Evolutionary conservation across 37 sponge, comb jelly and placozoan genomes (phyloP).

Genomic region (Geodia barretti): DNA sequence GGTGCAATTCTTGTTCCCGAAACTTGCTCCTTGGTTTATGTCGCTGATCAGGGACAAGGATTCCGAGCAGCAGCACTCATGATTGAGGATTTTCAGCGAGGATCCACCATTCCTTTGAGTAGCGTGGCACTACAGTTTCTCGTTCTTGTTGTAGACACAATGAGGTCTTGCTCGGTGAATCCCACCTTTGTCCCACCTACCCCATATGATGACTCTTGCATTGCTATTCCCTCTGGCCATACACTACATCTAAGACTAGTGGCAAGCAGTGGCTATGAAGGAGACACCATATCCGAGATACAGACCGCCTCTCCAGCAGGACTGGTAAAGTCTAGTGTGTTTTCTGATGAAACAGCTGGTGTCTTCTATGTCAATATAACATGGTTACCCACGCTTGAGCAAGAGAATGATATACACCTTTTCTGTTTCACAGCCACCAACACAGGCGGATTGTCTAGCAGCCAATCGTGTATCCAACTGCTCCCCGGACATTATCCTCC

Average conservation of each 20-base stretch:
- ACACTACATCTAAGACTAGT: constrained; percentile 22
- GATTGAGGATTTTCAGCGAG: constrained; percentile 39
- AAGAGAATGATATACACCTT: constrained; percentile 33
- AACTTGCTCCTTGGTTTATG: constrained; percentile 15
- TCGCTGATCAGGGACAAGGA: constrained; percentile 20
- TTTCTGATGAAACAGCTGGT: not conserved
- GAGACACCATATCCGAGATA: constrained; percentile 22
- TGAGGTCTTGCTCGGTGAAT: constrained; percentile 11
- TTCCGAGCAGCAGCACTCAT: constrained; percentile 35
- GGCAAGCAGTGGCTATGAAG: constrained; percentile 19
- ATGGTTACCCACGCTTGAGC: constrained; percentile 14
- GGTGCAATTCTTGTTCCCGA: constrained; percentile 35
- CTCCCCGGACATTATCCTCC: constrained; percentile 27
- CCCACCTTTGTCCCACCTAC: constrained; percentile 29
- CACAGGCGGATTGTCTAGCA: constrained; percentile 29
- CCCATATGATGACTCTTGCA: constrained; percentile 1
- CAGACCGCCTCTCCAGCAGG: constrained; percentile 26
- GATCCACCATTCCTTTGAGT: constrained; percentile 16
- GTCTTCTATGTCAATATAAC: constrained; percentile 32
- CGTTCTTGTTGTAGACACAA: constrained; percentile 19
- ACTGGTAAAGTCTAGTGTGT: too few species aligned
- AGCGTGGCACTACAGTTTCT: constrained; percentile 53
- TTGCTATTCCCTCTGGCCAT: constrained; percentile 20
- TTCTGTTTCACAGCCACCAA: constrained; percentile 41
- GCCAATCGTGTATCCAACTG: constrained; percentile 35